A percentile compares a stretch with the other conserved stretches of the same genome.
phyloP scores from a whole-genome alignment of 2,888 invertebrate species.

The Pachymerium ferrugineum region DNA sequence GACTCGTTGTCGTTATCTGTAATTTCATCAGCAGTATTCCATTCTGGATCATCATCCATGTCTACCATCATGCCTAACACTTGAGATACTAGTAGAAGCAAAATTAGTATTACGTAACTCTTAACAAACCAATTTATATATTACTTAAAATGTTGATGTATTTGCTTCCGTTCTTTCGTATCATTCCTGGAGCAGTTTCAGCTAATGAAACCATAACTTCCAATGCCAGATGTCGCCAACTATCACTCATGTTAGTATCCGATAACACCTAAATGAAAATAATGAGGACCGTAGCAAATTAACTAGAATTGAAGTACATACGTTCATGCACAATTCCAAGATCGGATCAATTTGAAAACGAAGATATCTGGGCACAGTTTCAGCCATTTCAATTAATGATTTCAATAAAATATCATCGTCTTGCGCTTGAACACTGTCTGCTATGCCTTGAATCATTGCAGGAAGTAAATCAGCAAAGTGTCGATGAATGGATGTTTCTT shows the following conservation, averaged over 20 bases:
- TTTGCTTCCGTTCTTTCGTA: slow-evolving; percentile 81
- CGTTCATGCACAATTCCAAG: slow-evolving; percentile 82
- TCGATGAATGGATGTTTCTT: slow-evolving; percentile 81
- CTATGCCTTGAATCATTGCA: slow-evolving; percentile 57
- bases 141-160: slow-evolving; percentile 61
- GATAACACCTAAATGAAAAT: slow-evolving; percentile 57
- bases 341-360: slow-evolving; percentile 78
- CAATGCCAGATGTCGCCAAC: slow-evolving; percentile 82
- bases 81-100: slow-evolving; percentile 46
- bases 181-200: slow-evolving; percentile 94
- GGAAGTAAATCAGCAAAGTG: slow-evolving; percentile 81
- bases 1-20: slow-evolving; percentile 91
- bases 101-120: not conserved
- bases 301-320: slow-evolving; percentile 42
- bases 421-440: slow-evolving; percentile 74
- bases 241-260: slow-evolving; percentile 60
- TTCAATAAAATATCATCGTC: slow-evolving; percentile 83
- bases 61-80: slow-evolving; percentile 93
- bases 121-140: slow-evolving; percentile 31
- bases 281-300: not conserved
- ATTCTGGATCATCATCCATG: slow-evolving; percentile 83
- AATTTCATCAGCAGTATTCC: slow-evolving; percentile 77
- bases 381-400: slow-evolving; percentile 88
- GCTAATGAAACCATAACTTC: slow-evolving; percentile 80
- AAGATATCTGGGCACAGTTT: slow-evolving; percentile 85